These are phyloP conservation scores for Neoaliturus tenellus DNA, from an alignment of 2,888 invertebrate species.

Conservation along the genomic window DNA sequence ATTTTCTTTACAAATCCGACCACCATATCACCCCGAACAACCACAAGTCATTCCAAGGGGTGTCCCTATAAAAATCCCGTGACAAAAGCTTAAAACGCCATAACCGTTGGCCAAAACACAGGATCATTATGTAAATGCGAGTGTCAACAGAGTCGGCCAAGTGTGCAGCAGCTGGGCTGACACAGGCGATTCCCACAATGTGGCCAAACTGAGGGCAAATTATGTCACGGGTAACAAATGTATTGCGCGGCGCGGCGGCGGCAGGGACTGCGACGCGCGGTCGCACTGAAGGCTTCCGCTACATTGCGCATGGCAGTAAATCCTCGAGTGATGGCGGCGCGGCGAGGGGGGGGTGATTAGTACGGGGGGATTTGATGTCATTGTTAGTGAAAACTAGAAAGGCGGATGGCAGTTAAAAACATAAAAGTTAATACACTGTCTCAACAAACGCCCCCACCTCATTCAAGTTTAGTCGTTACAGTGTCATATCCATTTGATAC, in stretches of 20 bases:
- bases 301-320: slow-evolving; percentile 29
- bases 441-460: too few relatives aligned
- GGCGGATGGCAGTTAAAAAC: too few relatives aligned
- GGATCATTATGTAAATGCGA: slow-evolving; percentile 38
- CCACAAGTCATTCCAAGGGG: not conserved
- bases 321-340: not conserved
- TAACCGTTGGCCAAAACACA: slow-evolving; percentile 33
- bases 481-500: too few relatives aligned
- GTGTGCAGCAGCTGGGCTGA: not conserved
- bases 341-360: not conserved
- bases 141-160: slow-evolving; percentile 27
- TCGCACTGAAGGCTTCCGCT: slow-evolving; percentile 36
- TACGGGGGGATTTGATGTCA: too few relatives aligned
- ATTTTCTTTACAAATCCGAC: not conserved
- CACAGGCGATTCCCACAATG: slow-evolving; percentile 30
- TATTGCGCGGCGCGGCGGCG: too few relatives aligned
- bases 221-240: slow-evolving; percentile 44
- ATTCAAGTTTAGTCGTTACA: too few relatives aligned
- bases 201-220: slow-evolving; percentile 51
- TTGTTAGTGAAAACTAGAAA: too few relatives aligned
- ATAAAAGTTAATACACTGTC: too few relatives aligned
- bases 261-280: slow-evolving; percentile 40
- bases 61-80: not conserved
- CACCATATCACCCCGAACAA: not conserved
- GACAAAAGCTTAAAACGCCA: slow-evolving; percentile 26